Evolutionary conservation across 2,888 invertebrate species (phyloP), one percentile per base, ranked within the genome.

Genomic region (Drosophila cyrtoloma): DNA sequence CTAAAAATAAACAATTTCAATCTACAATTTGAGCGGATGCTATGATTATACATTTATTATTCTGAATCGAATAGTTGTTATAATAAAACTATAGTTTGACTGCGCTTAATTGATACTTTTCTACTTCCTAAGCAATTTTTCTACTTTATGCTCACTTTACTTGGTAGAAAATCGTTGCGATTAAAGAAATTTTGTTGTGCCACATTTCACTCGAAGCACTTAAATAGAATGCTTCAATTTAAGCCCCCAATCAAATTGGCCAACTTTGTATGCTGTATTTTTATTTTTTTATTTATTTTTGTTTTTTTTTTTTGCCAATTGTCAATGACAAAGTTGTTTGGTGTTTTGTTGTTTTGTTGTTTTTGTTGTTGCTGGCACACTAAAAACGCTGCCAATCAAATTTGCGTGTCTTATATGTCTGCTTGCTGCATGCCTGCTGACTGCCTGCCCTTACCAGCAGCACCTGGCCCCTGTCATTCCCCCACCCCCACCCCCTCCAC

Each of bases 331-430:
- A 78, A 77, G 57, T 67, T 71, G 63, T 52, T 65, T 50, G 56
- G 14, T 26, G 28, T n/a, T 37, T 50, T 50, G 39, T 33, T 33
- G 42, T 39, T 39, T 32, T 65, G 59, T 10, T 59, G 44, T 39
- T 70, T 55, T 42, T 64, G 56, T 32, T 75, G 50, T 61, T 75
- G 44, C 42, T 70, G 59, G 26, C 50, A 33, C 62, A 66, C 58
- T 63, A 69, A 70, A 76, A 75, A 70, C 44, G 58, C 59, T 78
- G 72, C 73, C 78, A 77, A 77, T 77, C 72, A 78, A 77, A 78
- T 71, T 77, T 67, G 72, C 57, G 78, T 72, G 55, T 67, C 73
- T 72, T 59, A 67, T 35, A 61, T 55, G 35, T 26, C 57, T 55
- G 51, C 37, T 37, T 19, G 26, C 16, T 22, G 22, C 22, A 26